Conservation (phyloP, 2,888 invertebrate species). For the Rhodophaea formosa region DNA sequence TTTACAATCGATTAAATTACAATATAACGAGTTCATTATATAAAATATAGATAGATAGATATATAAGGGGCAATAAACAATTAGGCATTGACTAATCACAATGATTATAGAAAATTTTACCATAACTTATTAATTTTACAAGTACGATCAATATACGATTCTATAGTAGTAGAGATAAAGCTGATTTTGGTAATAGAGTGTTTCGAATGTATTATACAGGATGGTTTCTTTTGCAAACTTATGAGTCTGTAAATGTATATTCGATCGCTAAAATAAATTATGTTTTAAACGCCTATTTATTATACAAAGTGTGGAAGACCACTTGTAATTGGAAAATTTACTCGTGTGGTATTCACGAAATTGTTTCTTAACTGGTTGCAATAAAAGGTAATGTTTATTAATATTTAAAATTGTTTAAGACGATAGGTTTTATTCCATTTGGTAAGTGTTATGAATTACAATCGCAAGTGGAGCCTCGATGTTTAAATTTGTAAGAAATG, state of each 20-base stretch:
- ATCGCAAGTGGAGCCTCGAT: too few relatives aligned
- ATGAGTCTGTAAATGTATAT: not conserved
- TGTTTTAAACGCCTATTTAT: conserved; percentile 1
- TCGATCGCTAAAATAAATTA: not conserved
- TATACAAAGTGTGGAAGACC: not conserved
- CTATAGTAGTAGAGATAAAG: not conserved
- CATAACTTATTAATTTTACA: not conserved
- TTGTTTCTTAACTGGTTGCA: too few relatives aligned
- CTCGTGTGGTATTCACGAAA: too few relatives aligned
- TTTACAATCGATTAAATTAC: not conserved
- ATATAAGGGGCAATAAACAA: not conserved
- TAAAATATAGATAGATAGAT: not conserved
- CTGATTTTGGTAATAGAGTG: not conserved
- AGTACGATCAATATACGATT: not conserved
- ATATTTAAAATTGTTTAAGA: too few relatives aligned
- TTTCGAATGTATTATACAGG: not conserved
- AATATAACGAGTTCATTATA: not conserved
- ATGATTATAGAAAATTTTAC: not conserved
- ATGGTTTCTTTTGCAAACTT: not conserved
- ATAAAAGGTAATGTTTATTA: too few relatives aligned
- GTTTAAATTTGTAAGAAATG: too few relatives aligned
- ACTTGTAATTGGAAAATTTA: not conserved
- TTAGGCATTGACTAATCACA: conserved; percentile 3
- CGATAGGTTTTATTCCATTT: too few relatives aligned
- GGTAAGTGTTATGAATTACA: too few relatives aligned